Percentiles rank a stretch among this genome's conserved stretches.
phyloP scores from a whole-genome alignment of 2,113 vertebrate genomes.

The Channa maculata region DNA sequence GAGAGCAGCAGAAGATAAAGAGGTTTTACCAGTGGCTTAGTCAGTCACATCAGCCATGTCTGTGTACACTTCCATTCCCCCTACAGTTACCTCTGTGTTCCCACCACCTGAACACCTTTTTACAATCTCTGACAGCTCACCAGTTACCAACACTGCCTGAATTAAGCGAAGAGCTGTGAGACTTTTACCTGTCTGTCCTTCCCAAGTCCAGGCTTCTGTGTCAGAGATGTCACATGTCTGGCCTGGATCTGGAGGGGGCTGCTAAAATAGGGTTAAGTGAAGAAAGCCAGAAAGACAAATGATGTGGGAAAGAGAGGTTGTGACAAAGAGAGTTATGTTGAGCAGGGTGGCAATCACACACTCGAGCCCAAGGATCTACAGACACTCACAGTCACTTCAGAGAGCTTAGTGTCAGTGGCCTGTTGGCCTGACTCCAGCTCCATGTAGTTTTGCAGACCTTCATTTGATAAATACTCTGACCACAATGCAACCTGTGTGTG shows the following conservation, averaged over 20 bases:
- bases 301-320: slow-evolving; percentile 30
- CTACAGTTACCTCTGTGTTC: too few relatives aligned
- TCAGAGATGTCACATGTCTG: not conserved
- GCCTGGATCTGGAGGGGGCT: slow-evolving; percentile 23
- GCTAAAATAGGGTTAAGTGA: slow-evolving; percentile 48
- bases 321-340: slow-evolving; percentile 22
- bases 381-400: not conserved
- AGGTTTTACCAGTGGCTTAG: too few relatives aligned
- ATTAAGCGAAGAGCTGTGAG: too few relatives aligned
- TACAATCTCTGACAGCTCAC: too few relatives aligned
- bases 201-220: too few relatives aligned
- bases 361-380: not conserved
- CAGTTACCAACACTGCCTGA: too few relatives aligned
- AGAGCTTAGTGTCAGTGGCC: slow-evolving; percentile 17
- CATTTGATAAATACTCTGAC: slow-evolving; percentile 29
- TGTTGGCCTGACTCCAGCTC: slow-evolving; percentile 25
- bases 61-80: too few relatives aligned
- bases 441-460: slow-evolving; percentile 55
- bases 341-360: slow-evolving; percentile 29
- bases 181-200: too few relatives aligned
- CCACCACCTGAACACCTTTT: too few relatives aligned
- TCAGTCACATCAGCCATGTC: too few relatives aligned
- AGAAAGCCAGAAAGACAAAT: slow-evolving; percentile 49
- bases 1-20: too few relatives aligned
- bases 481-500: slow-evolving; percentile 1